These are phyloP conservation scores for Saguinus oedipus DNA, from an alignment of 2,797 vertebrate genomes.

Conservation along the genomic window DNA sequence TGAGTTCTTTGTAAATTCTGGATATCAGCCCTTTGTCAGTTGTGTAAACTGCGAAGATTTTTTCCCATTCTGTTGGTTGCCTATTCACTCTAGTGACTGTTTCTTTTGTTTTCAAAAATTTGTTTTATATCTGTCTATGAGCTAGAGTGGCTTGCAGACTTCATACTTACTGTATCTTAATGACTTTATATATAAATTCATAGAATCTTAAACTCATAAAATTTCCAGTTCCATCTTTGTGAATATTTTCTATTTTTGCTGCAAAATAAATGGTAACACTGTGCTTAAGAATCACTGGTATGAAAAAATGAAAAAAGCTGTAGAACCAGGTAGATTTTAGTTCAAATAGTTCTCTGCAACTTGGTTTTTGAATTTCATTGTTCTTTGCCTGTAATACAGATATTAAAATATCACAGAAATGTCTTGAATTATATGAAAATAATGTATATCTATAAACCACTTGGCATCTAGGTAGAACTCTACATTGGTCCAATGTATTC, in stretches of 20 bases:
- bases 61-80: too few species aligned
- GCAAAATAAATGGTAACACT: slow-evolving; percentile 18
- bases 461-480: neutral
- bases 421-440: neutral
- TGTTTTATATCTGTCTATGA: neutral
- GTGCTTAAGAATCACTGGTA: neutral
- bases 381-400: neutral
- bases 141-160: neutral
- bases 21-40: too few species aligned
- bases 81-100: too few species aligned
- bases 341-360: neutral
- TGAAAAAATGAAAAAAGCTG: neutral
- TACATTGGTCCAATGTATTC: neutral
- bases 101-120: neutral
- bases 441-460: neutral
- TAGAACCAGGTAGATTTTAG: neutral
- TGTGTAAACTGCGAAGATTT: too few species aligned
- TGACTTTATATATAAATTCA: neutral
- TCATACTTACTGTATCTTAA: neutral
- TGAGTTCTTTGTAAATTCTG: too few species aligned
- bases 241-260: neutral
- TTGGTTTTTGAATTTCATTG: neutral
- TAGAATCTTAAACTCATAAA: neutral
- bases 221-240: neutral
- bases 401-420: neutral